Conservation (phyloP, 2,797 vertebrate genomes). For the Rhabdomys pumilio region DNA sequence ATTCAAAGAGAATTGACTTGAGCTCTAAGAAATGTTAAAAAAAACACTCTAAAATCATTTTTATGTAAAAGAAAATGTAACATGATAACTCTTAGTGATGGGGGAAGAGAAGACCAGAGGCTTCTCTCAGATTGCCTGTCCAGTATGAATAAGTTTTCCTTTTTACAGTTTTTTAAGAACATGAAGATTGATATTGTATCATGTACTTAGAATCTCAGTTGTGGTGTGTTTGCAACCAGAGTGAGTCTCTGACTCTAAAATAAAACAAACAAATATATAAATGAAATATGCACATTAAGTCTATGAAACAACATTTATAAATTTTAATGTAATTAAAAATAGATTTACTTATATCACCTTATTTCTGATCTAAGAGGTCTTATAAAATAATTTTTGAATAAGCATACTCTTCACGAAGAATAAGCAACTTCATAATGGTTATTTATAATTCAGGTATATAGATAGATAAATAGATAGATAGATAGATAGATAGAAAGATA, state of each 20-base stretch:
- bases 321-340: background rate
- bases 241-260: no score
- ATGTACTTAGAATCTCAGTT: background rate
- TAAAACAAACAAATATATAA: background rate
- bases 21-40: background rate
- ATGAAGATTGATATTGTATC: no score
- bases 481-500: background rate
- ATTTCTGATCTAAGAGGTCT: background rate
- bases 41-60: background rate
- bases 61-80: background rate
- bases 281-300: background rate
- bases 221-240: background rate
- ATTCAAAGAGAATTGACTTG: background rate
- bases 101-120: background rate
- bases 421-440: background rate
- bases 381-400: background rate
- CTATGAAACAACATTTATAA: background rate
- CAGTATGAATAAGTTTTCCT: background rate
- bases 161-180: background rate
- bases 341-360: background rate
- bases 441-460: background rate
- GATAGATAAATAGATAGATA: no score
- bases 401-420: background rate
- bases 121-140: background rate
- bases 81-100: background rate